phyloP scores from a whole-genome alignment of 2,113 vertebrate species.

The Chaenocephalus aceratus region DNA sequence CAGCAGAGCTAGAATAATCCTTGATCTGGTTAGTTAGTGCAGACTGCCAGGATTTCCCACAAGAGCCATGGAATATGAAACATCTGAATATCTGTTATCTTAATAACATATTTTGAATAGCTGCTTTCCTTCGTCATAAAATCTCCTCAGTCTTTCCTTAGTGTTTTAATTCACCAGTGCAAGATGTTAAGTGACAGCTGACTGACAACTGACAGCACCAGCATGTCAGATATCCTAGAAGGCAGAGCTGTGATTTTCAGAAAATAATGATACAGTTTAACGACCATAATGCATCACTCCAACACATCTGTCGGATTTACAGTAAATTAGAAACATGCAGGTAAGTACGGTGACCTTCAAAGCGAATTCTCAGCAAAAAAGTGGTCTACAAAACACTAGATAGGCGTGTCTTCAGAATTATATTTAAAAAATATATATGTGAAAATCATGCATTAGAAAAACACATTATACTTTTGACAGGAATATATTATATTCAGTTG shows the following conservation, averaged over 20 bases:
- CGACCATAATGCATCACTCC: not conserved
- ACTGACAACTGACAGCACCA: slow-evolving; percentile 57
- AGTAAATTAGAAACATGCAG: not conserved
- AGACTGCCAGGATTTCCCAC: slow-evolving; percentile 54
- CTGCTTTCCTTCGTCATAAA: not conserved
- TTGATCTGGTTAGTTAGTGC: slow-evolving; percentile 66
- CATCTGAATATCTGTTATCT: slow-evolving; percentile 54
- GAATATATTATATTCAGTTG: not conserved
- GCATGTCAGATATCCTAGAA: slow-evolving; percentile 42
- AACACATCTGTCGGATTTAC: slow-evolving; percentile 26
- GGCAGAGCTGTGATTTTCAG: slow-evolving; percentile 34
- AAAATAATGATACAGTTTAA: slow-evolving; percentile 28
- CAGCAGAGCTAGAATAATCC: slow-evolving; percentile 35
- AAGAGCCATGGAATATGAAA: slow-evolving; percentile 37
- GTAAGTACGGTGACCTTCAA: slow-evolving; percentile 1
- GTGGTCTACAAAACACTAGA: not conserved
- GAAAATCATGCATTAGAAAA: not conserved
- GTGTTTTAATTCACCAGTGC: slow-evolving; percentile 44
- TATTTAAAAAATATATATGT: not conserved
- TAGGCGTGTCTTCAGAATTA: not conserved
- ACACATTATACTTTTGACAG: not conserved
- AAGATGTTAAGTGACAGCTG: slow-evolving; percentile 56
- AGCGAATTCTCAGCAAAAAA: not conserved
- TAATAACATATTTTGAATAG: slow-evolving; percentile 43
- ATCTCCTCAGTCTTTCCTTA: slow-evolving; percentile 18